phyloP scores from a whole-genome alignment of 2,888 invertebrate species.

The Leucania comma region DNA sequence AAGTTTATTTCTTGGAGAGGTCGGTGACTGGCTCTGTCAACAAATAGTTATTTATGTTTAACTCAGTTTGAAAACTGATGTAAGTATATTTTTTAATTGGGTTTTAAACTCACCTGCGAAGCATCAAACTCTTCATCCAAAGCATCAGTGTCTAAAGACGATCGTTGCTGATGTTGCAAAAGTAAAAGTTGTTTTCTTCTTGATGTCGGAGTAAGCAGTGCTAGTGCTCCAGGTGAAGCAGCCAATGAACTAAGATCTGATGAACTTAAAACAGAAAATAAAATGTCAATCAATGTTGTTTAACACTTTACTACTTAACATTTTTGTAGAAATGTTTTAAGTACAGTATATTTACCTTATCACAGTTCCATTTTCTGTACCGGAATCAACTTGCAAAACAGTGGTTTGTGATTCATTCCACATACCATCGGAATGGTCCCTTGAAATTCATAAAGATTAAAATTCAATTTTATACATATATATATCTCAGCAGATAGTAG shows the following conservation, averaged over 20 bases:
- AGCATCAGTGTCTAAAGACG: slow-evolving; percentile 96
- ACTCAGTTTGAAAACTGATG: not conserved
- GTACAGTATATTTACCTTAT: slow-evolving; percentile 78
- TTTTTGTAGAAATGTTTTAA: not conserved
- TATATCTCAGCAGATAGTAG: not conserved
- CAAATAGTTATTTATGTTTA: not conserved
- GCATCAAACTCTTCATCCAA: slow-evolving; percentile 93
- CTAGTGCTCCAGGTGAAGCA: slow-evolving; percentile 89
- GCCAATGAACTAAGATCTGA: slow-evolving; percentile 89
- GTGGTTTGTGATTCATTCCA: slow-evolving; percentile 98
- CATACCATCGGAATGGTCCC: slow-evolving; percentile 96
- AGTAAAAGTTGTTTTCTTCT: slow-evolving; percentile 94
- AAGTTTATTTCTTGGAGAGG: slow-evolving; percentile 88
- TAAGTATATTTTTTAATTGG: slow-evolving; percentile 11
- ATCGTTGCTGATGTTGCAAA: slow-evolving; percentile 96
- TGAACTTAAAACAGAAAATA: slow-evolving; percentile 73
- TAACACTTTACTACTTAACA: not conserved
- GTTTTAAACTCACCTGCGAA: slow-evolving; percentile 85
- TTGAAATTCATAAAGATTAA: slow-evolving; percentile 63
- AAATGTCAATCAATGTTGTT: not conserved
- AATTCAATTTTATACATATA: not conserved
- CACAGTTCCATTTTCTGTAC: slow-evolving; percentile 92
- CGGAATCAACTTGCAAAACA: slow-evolving; percentile 94
- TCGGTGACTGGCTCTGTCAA: slow-evolving; percentile 88
- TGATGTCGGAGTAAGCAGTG: slow-evolving; percentile 94